Conservation (phyloP, 2,113 vertebrate species). For the Pelusios castaneus region DNA sequence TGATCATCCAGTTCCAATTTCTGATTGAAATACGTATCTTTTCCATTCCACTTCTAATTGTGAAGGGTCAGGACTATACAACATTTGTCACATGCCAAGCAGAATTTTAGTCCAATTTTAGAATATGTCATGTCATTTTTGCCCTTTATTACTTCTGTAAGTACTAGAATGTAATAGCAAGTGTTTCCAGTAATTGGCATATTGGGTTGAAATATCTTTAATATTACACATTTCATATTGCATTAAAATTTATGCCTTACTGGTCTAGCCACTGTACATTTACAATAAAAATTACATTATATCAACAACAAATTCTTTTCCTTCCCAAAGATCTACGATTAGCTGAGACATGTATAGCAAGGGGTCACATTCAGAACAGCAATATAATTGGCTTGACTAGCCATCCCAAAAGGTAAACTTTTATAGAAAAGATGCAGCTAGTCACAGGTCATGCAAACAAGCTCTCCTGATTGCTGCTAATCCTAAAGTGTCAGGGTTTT, state of each 20-base stretch:
- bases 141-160: not conserved
- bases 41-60: not conserved
- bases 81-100: not conserved
- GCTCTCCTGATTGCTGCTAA: not conserved
- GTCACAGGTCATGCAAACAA: conserved; percentile 29
- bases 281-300: not conserved
- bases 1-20: not conserved
- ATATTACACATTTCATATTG: not conserved
- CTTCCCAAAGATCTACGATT: not conserved
- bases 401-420: not conserved
- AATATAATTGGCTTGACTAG: not conserved
- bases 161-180: not conserved
- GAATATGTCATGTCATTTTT: not conserved
- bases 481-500: not conserved
- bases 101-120: not conserved
- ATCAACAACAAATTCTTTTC: not conserved
- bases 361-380: not conserved
- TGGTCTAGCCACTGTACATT: not conserved
- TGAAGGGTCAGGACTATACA: not conserved
- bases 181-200: not conserved
- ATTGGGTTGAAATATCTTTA: not conserved
- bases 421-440: not conserved
- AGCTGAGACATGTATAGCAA: not conserved
- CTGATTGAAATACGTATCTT: not conserved
- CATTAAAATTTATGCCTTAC: not conserved